Percentiles rank a stretch among this genome's conserved stretches.
These are phyloP conservation scores for Platalea minor DNA, from an alignment of 2,797 vertebrate species.

Conservation along the genomic window DNA sequence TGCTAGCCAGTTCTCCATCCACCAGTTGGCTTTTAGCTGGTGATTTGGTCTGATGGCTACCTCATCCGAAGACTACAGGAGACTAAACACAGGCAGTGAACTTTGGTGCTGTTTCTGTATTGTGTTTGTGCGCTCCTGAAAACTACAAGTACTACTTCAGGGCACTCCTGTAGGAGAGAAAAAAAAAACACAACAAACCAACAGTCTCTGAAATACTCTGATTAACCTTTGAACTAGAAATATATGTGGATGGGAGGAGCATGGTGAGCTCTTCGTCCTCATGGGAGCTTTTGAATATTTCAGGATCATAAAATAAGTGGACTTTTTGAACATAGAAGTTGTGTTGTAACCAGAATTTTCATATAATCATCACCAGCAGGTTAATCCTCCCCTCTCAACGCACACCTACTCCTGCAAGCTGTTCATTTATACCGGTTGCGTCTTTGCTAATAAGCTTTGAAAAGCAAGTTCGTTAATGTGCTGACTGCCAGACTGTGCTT, in stretches of 20 bases:
- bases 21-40: not conserved
- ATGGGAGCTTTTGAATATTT: not conserved
- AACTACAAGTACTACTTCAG: not conserved
- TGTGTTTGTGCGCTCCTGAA: fast-evolving
- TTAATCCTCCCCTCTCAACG: not conserved
- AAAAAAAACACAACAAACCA: not conserved
- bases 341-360: not conserved
- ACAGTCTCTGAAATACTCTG: not conserved
- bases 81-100: not conserved
- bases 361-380: not conserved
- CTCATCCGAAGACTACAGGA: not conserved
- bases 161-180: not conserved
- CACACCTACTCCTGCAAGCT: not conserved
- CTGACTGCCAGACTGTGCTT: not conserved
- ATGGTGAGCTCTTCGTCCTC: not conserved
- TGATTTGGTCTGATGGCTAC: not conserved
- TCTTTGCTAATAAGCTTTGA: not conserved
- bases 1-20: not conserved
- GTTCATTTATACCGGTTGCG: not conserved
- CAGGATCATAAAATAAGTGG: not conserved
- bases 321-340: not conserved
- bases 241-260: not conserved
- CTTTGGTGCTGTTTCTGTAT: not conserved
- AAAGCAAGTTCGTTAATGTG: conserved; percentile 20
- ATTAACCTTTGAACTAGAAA: not conserved